phyloP scores from a whole-genome alignment of 2,113 vertebrate species.

The Rynchops niger region DNA sequence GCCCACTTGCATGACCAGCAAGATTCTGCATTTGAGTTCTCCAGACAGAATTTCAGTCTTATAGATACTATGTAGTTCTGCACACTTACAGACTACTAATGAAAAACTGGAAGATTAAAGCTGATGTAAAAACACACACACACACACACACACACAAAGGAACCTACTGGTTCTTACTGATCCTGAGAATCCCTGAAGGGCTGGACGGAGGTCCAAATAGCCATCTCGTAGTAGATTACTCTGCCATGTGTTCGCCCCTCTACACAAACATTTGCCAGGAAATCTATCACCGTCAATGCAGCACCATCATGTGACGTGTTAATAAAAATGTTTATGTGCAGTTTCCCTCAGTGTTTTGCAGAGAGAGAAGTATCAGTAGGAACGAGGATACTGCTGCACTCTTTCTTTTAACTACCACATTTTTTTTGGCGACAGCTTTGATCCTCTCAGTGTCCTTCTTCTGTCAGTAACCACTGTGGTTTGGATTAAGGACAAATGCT shows the following conservation, averaged over 20 bases:
- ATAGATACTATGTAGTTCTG: background rate
- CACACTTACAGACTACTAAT: background rate
- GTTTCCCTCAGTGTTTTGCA: background rate
- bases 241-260: conserved; percentile 20
- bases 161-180: background rate
- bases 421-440: background rate
- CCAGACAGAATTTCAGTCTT: background rate
- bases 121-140: background rate
- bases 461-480: background rate
- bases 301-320: conserved; percentile 9
- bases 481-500: conserved; percentile 27
- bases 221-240: background rate
- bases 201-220: background rate
- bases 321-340: conserved; percentile 29
- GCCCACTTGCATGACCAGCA: background rate
- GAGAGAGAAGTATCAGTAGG: background rate
- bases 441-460: background rate
- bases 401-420: background rate
- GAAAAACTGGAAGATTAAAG: background rate
- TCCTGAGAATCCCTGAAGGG: background rate
- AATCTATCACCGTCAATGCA: conserved; percentile 17
- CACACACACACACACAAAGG: background rate
- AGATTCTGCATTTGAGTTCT: background rate
- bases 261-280: conserved; percentile 29
- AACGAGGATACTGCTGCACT: background rate